Percentiles rank a stretch among this genome's conserved stretches.
Conservation (phyloP, 2,888 invertebrate species). For the Spilosoma lubricipeda region DNA sequence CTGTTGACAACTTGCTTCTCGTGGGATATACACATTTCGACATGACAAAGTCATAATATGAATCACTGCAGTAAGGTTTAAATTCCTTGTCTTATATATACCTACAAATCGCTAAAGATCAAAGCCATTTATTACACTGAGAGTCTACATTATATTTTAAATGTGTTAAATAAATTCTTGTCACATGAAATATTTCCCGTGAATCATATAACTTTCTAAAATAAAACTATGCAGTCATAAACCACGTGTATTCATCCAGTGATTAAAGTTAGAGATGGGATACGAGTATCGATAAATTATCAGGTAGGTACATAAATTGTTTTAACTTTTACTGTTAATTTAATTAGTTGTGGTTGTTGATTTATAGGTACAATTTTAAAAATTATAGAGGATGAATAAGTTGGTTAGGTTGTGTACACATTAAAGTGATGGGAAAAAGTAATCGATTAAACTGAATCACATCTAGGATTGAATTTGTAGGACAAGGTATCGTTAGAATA, state of each 20-base stretch:
- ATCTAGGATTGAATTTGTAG: not conserved
- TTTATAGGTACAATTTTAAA: not conserved
- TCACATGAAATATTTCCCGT: conserved; percentile 14
- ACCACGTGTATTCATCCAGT: conserved; percentile 31
- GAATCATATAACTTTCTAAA: conserved; percentile 48
- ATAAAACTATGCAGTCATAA: conserved; percentile 38
- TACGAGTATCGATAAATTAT: not conserved
- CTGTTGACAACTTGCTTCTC: not conserved
- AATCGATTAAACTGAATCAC: not conserved
- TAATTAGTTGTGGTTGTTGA: not conserved
- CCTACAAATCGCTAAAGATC: not conserved
- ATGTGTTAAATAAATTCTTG: conserved; percentile 21
- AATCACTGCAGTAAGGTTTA: not conserved
- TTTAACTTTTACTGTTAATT: not conserved
- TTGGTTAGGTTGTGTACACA: not conserved
- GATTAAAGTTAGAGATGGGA: conserved; percentile 20
- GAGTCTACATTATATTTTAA: not conserved
- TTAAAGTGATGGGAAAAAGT: not conserved
- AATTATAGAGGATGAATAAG: not conserved
- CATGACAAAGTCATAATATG: not conserved
- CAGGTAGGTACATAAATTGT: not conserved
- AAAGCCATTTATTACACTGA: conserved; percentile 1
- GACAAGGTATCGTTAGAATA: not conserved
- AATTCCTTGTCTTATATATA: not conserved
- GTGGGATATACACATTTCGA: no score